phyloP scores from a whole-genome alignment of 2,888 invertebrate species.

The Gasteruption jaculator region DNA sequence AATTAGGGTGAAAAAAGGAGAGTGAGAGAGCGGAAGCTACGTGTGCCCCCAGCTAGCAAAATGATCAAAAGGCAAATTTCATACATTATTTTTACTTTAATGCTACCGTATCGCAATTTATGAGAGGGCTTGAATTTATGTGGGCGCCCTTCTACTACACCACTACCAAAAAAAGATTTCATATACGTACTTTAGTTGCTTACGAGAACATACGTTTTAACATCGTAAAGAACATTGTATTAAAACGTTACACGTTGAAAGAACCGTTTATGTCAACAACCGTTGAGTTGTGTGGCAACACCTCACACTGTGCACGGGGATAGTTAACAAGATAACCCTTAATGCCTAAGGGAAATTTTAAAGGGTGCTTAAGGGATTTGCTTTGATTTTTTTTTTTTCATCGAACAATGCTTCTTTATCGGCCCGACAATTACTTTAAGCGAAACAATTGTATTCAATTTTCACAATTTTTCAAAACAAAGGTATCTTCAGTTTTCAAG shows the following conservation, averaged over 20 bases:
- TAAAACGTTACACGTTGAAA: constrained; percentile 39
- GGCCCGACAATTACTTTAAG: too few relatives aligned
- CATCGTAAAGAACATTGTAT: constrained; percentile 43
- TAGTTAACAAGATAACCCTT: too few relatives aligned
- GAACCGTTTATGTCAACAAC: constrained; percentile 39
- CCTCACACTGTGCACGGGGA: constrained; percentile 32
- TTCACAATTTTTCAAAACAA: too few relatives aligned
- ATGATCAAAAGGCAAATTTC: constrained; percentile 50
- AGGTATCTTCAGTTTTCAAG: too few relatives aligned
- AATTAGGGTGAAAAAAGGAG: constrained; percentile 17
- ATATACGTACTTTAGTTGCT: too few relatives aligned
- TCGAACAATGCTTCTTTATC: too few relatives aligned
- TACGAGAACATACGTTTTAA: constrained; percentile 5
- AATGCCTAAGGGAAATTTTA: too few relatives aligned
- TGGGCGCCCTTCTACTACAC: constrained; percentile 39
- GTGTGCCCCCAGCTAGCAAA: constrained; percentile 48
- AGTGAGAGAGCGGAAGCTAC: constrained; percentile 38
- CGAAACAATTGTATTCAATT: too few relatives aligned
- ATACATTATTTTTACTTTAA: constrained; percentile 51
- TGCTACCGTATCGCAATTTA: constrained; percentile 50
- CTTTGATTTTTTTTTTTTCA: too few relatives aligned
- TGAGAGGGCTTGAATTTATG: constrained; percentile 47
- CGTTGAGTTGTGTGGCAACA: constrained; percentile 37
- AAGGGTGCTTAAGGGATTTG: too few relatives aligned
- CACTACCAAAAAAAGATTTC: too few relatives aligned